Evolutionary conservation across 2,113 vertebrate genomes (phyloP), one percentile per base, ranked within the genome.

Genomic region (Bufo bufo): DNA sequence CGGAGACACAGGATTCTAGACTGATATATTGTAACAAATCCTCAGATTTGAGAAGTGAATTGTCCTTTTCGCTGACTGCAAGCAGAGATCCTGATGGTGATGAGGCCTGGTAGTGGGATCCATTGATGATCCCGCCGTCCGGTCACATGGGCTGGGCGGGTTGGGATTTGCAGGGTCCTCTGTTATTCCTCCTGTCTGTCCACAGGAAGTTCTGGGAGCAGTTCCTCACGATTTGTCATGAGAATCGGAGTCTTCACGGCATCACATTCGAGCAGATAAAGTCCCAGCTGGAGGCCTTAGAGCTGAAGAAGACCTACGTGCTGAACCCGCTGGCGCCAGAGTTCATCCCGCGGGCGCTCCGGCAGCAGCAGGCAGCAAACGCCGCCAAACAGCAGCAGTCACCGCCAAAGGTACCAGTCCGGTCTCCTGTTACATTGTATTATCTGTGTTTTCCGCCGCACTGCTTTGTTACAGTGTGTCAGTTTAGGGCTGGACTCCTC

Each of bases 221-320:
- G 85, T 99, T 99, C 94, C 96, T 99, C 94, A 96, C 96, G 90
- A 95, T 99, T 69, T 99, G 98, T 93, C 97, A 99, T 16, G 97
- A 98, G 93, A 99, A 99, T 82, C 91, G 95, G 50, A 99, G 98
- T 91, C 96, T 99, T 49, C 98, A 99, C 1, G 98, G 98, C 91
- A 99, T 99, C 96, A 99, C 97, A 7, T 98, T 98, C 89, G 97
- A 99, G 90, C 98, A 99, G 94, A 99, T 99, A 92, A 99, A 98
- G 93, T 94, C 97, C 92, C 98, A 99, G 93, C 92, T 99, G 92
- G 98, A 99, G 92, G 98, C 98, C 90, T 93, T 99, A 91, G 98
- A 99, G 94, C 94, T 99, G 61, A 99, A 99, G 96, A 99, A 99
- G 95, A 99, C 98, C 0, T 99, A 99, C 0, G 98, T 99, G 90